Evolutionary conservation across 2,888 invertebrate genomes (phyloP).

Genomic region (Pterostichus madidus): DNA sequence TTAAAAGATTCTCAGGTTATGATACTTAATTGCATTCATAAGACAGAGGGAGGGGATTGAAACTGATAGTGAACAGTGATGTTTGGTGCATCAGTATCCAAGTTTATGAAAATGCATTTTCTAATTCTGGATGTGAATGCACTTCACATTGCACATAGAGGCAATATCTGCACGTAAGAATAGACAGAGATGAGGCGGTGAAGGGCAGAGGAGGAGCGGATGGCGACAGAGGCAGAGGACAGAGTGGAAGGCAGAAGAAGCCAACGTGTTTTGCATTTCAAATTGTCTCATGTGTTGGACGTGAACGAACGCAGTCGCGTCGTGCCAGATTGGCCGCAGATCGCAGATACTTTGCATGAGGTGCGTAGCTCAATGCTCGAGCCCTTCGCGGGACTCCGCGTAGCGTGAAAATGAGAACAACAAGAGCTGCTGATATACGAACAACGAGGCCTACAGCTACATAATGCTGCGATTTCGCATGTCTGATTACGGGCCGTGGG

Average conservation of each 20-base stretch:
- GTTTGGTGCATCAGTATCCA: too few species aligned
- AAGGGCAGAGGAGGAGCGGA: neutral
- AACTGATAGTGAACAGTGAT: too few species aligned
- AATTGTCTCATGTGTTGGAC: conserved; percentile 28
- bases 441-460: conserved; percentile 4
- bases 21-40: too few species aligned
- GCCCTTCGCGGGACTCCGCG: neutral
- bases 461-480: conserved; percentile 36
- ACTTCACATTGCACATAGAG: neutral
- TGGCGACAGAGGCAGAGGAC: neutral
- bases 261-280: conserved; percentile 43
- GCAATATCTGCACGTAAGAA: conserved; percentile 8
- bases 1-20: too few species aligned
- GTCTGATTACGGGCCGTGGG: conserved; percentile 18
- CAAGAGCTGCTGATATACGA: conserved; percentile 23
- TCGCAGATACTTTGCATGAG: conserved; percentile 25
- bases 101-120: too few species aligned
- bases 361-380: neutral
- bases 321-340: conserved; percentile 47
- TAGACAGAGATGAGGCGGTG: neutral
- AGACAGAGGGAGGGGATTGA: too few species aligned
- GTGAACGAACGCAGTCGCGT: conserved; percentile 28
- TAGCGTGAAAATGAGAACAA: conserved; percentile 43
- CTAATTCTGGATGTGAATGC: neutral
- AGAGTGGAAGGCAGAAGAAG: conserved; percentile 13